phyloP scores from a whole-genome alignment of 2,888 invertebrate genomes.

The Blomia tropicalis region DNA sequence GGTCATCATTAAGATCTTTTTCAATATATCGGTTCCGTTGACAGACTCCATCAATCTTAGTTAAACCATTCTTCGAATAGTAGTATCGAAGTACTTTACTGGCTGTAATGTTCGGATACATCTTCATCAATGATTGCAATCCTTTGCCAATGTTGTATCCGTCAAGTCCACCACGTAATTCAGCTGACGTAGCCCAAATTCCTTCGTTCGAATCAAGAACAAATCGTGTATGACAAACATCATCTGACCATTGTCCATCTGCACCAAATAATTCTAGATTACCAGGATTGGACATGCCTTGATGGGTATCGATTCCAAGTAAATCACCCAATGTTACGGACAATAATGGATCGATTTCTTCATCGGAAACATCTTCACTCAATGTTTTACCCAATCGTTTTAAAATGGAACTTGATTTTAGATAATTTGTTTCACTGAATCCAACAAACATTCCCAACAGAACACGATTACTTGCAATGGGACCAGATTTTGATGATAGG shows the following conservation, averaged over 20 bases:
- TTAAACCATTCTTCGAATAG: conserved; percentile 25
- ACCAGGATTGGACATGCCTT: not conserved
- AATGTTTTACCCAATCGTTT: not conserved
- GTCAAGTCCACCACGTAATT: conserved; percentile 25
- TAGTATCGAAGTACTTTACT: conserved; percentile 29
- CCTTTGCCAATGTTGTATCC: conserved; percentile 23
- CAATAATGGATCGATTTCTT: conserved; percentile 25
- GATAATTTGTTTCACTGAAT: not conserved
- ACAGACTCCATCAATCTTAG: not conserved
- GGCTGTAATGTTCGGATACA: conserved; percentile 18
- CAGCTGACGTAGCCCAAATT: conserved; percentile 20
- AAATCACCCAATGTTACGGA: conserved; percentile 28
- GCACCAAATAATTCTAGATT: conserved; percentile 17
- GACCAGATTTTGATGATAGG: conserved; percentile 18
- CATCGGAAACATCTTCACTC: not conserved
- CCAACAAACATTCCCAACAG: conserved; percentile 28
- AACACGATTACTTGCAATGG: conserved; percentile 26
- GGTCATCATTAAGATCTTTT: not conserved
- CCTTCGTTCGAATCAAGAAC: conserved; percentile 3
- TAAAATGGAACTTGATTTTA: not conserved
- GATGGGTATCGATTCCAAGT: conserved; percentile 9
- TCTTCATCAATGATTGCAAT: not conserved
- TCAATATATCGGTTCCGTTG: not conserved
- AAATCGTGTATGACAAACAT: conserved; percentile 21
- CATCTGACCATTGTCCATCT: conserved; percentile 22